These are phyloP conservation scores for Choloepus hoffmanni DNA, from an alignment of 2,113 vertebrate species.

Conservation along the genomic window DNA sequence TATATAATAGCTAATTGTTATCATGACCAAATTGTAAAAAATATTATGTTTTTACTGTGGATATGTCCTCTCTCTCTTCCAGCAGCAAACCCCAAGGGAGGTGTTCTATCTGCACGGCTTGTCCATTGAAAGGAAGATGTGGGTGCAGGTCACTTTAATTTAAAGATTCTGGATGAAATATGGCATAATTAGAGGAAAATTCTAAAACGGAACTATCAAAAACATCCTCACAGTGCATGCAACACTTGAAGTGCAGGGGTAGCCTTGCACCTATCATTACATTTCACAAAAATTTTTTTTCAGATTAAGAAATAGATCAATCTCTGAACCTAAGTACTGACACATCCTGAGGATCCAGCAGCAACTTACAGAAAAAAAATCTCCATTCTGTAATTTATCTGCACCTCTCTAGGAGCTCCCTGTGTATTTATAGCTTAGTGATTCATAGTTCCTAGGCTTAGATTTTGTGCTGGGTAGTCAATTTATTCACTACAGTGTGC, in stretches of 20 bases:
- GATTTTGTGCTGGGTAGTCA: conserved; percentile 64
- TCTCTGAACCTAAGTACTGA: conserved; percentile 64
- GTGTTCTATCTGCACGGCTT: neutral
- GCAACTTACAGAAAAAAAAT: conserved; percentile 67
- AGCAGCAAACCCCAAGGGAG: neutral
- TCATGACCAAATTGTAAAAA: neutral
- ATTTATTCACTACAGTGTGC: conserved; percentile 69
- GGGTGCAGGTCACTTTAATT: conserved; percentile 19
- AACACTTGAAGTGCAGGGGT: neutral
- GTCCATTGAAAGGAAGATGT: conserved; percentile 13
- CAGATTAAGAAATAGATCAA: conserved; percentile 64
- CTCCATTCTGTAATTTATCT: conserved; percentile 72
- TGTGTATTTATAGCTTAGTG: conserved; percentile 78
- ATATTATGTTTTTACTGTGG: neutral
- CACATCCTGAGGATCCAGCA: conserved; percentile 71
- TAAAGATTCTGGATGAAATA: conserved; percentile 31
- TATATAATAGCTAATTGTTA: neutral
- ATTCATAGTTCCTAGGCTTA: conserved; percentile 77
- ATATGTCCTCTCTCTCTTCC: neutral
- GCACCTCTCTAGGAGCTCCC: conserved; percentile 75
- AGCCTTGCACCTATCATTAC: conserved; percentile 20
- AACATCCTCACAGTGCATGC: neutral
- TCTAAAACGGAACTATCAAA: conserved; percentile 48
- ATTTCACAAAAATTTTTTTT: neutral
- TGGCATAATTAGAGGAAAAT: conserved; percentile 57